Percentiles rank a stretch among this genome's conserved stretches.
Conservation (phyloP, 2,113 vertebrate species). For the Psittacara wagleri region DNA sequence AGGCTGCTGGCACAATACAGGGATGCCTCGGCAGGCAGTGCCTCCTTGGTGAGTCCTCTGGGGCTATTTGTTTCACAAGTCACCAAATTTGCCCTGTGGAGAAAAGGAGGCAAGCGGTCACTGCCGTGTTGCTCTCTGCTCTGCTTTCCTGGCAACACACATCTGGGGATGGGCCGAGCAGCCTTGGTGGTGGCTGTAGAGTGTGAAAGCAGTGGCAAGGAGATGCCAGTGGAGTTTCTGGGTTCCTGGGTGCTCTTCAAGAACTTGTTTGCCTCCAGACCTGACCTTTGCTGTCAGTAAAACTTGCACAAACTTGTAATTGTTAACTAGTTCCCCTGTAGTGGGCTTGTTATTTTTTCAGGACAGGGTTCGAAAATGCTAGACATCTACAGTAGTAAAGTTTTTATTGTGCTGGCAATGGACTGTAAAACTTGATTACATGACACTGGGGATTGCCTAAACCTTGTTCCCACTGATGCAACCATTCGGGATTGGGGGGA, state of each 20-base stretch:
- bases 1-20: not conserved
- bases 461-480: not conserved
- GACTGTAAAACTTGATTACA: slow-evolving; percentile 55
- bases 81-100: not conserved
- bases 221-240: not conserved
- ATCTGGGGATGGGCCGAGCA: fast-evolving
- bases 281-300: slow-evolving; percentile 22
- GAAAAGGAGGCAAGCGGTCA: not conserved
- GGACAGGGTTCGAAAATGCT: slow-evolving; percentile 19
- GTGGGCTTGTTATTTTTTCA: not conserved
- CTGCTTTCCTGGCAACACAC: fast-evolving
- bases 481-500: not conserved
- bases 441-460: slow-evolving; percentile 28
- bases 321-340: not conserved
- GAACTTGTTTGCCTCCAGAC: not conserved
- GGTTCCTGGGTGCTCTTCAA: not conserved
- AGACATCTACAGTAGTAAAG: slow-evolving; percentile 56
- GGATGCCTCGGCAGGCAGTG: fast-evolving
- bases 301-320: slow-evolving; percentile 18
- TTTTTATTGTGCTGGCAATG: slow-evolving; percentile 9
- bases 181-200: fast-evolving
- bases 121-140: not conserved
- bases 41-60: not conserved
- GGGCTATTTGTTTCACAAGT: not conserved
- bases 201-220: not conserved